Evolutionary conservation across 2,888 invertebrate genomes (phyloP).

Genomic region (Patella ulyssiponensis): DNA sequence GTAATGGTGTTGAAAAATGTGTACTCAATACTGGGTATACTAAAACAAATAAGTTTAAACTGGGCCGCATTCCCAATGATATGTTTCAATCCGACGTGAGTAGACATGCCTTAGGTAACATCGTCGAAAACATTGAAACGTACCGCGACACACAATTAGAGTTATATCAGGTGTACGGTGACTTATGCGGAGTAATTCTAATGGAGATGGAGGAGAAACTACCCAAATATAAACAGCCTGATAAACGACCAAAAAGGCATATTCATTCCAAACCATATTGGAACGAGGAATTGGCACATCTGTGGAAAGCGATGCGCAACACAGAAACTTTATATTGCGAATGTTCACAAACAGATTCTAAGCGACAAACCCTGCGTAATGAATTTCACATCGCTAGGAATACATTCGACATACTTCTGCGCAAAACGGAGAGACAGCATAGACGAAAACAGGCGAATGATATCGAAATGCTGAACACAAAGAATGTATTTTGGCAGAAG

Average conservation of each 20-base stretch:
- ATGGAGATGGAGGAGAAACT: neutral
- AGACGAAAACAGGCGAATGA: too few species aligned
- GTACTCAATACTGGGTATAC: too few species aligned
- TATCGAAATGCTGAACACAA: too few species aligned
- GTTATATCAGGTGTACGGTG: neutral
- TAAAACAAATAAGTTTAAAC: too few species aligned
- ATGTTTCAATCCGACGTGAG: conserved; percentile 5
- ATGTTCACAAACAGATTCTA: neutral
- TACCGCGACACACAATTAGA: neutral
- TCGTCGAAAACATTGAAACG: neutral
- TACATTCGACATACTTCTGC: neutral
- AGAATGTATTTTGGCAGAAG: too few species aligned
- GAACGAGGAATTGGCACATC: neutral
- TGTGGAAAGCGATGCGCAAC: neutral
- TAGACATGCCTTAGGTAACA: neutral
- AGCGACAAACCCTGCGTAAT: neutral
- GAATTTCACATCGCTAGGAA: neutral
- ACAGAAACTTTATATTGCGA: neutral
- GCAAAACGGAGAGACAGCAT: too few species aligned
- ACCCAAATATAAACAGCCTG: neutral
- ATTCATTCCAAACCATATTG: too few species aligned
- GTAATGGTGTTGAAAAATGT: neutral
- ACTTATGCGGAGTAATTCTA: too few species aligned
- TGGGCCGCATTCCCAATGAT: neutral
- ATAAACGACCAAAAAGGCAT: neutral